Evolutionary conservation across 2,888 invertebrate genomes (phyloP).

Genomic region (Nephrocerus scutellatus): DNA sequence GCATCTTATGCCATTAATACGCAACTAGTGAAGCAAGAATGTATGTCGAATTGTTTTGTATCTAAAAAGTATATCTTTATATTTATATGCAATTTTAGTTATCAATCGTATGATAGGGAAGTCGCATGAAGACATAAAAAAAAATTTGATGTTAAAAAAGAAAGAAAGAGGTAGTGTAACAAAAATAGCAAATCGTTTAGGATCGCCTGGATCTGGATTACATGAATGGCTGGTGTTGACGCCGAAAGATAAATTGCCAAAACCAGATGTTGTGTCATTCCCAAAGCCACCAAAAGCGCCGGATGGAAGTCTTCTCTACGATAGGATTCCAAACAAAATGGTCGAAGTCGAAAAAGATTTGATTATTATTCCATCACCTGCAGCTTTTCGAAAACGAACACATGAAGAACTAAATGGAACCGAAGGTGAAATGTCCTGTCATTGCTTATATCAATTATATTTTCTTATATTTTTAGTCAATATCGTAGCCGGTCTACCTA

Average conservation of each 20-base stretch:
- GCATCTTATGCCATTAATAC: slow-evolving; percentile 74
- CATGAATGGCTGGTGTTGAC: slow-evolving; percentile 50
- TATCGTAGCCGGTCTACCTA: slow-evolving; percentile 54
- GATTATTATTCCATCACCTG: slow-evolving; percentile 53
- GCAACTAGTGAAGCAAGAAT: slow-evolving; percentile 80
- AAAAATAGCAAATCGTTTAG: slow-evolving; percentile 63
- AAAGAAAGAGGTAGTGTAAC: slow-evolving; percentile 62
- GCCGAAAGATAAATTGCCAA: slow-evolving; percentile 60
- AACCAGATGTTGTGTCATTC: slow-evolving; percentile 74
- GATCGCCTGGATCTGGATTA: slow-evolving; percentile 54
- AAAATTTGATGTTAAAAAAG: slow-evolving; percentile 52
- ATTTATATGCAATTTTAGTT: slow-evolving; percentile 42
- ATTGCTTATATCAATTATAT: background rate
- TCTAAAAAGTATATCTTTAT: background rate
- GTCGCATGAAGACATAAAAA: slow-evolving; percentile 52
- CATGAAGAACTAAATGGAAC: slow-evolving; percentile 67
- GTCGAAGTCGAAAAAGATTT: slow-evolving; percentile 58
- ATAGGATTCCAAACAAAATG: slow-evolving; percentile 72
- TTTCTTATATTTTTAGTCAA: slow-evolving; percentile 28
- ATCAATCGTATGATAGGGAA: slow-evolving; percentile 53
- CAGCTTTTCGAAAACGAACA: slow-evolving; percentile 69
- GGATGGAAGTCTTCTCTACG: slow-evolving; percentile 83
- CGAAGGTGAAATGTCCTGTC: slow-evolving; percentile 32
- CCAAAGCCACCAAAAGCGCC: slow-evolving; percentile 85
- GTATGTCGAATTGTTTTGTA: slow-evolving; percentile 50